Conservation (phyloP, 2,888 invertebrate species). For the Lepidocyrtinus sp. region DNA sequence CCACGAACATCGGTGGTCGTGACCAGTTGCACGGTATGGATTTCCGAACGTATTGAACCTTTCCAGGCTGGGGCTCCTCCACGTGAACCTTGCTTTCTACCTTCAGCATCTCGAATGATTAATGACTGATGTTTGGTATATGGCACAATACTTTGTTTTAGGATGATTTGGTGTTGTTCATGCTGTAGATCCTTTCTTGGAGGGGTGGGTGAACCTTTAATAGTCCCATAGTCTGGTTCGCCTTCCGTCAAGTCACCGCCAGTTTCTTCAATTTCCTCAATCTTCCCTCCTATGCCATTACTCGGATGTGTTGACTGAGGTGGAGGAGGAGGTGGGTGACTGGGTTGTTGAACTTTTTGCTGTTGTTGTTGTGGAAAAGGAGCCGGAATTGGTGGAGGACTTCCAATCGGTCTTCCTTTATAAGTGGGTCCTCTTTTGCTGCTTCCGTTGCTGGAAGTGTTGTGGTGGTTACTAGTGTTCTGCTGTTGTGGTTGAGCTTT, state of each 20-base stretch:
- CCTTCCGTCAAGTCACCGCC: constrained; percentile 37
- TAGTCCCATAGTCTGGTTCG: constrained; percentile 51
- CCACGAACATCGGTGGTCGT: constrained; percentile 54
- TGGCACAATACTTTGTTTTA: constrained; percentile 52
- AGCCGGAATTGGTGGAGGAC: constrained; percentile 50
- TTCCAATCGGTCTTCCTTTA: constrained; percentile 48
- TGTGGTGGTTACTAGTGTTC: no score
- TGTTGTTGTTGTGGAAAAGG: constrained; percentile 37
- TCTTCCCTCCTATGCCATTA: neutral
- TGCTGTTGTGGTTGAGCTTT: constrained; percentile 4
- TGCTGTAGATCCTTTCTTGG: constrained; percentile 27
- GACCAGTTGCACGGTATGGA: constrained; percentile 67
- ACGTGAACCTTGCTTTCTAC: constrained; percentile 17
- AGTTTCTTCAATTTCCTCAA: neutral
- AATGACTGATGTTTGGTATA: constrained; percentile 42
- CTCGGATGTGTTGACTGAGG: constrained; percentile 6
- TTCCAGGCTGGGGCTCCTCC: constrained; percentile 53
- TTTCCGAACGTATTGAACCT: constrained; percentile 66
- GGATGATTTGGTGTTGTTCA: constrained; percentile 33
- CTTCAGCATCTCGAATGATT: constrained; percentile 26
- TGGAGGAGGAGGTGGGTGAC: constrained; percentile 33
- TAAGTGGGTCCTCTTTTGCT: constrained; percentile 26
- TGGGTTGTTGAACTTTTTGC: neutral
- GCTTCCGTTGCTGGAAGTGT: neutral
- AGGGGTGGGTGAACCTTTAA: constrained; percentile 45